phyloP scores from a whole-genome alignment of 2,113 vertebrate genomes.

The Seriola aureovittata region DNA sequence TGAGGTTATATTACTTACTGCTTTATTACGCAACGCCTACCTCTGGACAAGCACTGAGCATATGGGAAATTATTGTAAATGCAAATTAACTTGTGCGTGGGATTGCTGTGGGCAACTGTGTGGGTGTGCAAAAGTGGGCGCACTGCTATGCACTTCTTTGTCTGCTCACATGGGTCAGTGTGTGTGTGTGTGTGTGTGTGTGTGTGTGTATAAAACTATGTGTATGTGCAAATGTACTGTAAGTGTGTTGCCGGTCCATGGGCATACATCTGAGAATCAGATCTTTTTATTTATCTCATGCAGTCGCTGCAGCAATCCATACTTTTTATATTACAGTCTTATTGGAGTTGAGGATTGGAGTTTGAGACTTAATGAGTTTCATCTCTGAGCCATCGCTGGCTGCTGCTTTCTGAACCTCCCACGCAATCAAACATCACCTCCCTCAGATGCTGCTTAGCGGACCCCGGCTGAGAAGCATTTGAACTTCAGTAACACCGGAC shows the following conservation, averaged over 20 bases:
- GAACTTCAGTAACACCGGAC: constrained; percentile 35
- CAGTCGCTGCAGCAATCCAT: constrained; percentile 67
- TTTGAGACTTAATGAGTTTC: constrained; percentile 79
- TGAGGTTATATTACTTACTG: constrained; percentile 62
- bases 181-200: not conserved
- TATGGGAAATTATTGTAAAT: constrained; percentile 67
- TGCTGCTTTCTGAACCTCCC: constrained; percentile 55
- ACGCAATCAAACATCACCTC: constrained; percentile 62
- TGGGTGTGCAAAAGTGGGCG: constrained; percentile 47
- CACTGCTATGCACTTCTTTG: not conserved
- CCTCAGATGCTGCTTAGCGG: constrained; percentile 20
- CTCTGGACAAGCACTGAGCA: constrained; percentile 27
- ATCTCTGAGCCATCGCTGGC: constrained; percentile 54
- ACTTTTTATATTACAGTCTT: constrained; percentile 76
- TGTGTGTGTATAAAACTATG: not conserved
- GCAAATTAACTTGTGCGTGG: constrained; percentile 63
- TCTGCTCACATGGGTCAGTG: constrained; percentile 44
- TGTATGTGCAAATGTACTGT: constrained; percentile 3
- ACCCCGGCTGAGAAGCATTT: constrained; percentile 1
- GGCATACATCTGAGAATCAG: constrained; percentile 43
- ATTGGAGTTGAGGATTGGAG: constrained; percentile 72
- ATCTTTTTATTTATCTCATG: constrained; percentile 65
- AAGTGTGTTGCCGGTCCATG: not conserved
- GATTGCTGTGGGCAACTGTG: constrained; percentile 56
- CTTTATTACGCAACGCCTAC: constrained; percentile 65